Percentiles rank a stretch among this genome's conserved stretches.
Conservation (phyloP, 1,140 invertebrate genomes). For the Drosophila punjabiensis region DNA sequence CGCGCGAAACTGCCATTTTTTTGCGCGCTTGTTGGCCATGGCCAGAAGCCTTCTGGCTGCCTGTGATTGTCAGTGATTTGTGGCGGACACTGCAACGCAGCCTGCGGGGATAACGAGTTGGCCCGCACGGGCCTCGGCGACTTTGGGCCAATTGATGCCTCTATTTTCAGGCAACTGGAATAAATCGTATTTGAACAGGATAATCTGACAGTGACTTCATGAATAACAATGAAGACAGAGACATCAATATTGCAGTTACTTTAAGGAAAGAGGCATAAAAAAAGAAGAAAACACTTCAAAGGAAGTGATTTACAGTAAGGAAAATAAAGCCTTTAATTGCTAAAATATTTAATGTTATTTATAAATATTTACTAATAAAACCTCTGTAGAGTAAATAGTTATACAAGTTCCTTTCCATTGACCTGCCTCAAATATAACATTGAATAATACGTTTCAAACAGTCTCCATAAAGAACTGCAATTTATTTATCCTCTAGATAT, state of each 20-base stretch:
- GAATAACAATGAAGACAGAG: constrained; percentile 8
- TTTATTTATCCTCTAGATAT: constrained; percentile 1
- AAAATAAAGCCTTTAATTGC: not conserved
- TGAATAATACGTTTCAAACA: not conserved
- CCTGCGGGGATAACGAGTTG: constrained; percentile 22
- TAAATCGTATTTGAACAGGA: constrained; percentile 25
- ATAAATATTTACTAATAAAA: not conserved
- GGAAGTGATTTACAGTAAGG: not conserved
- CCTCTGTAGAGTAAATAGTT: too few relatives aligned
- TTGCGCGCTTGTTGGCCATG: constrained; percentile 41
- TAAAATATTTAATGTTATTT: not conserved
- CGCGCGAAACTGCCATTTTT: constrained; percentile 39
- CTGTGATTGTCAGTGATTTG: constrained; percentile 77
- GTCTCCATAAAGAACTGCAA: not conserved
- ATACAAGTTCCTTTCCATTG: not conserved
- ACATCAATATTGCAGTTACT: not conserved
- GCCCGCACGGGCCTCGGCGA: constrained; percentile 1
- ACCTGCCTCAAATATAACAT: not conserved
- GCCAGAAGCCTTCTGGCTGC: constrained; percentile 36
- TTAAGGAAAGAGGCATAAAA: not conserved
- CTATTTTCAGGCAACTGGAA: constrained; percentile 31
- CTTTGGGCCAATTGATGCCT: constrained; percentile 39
- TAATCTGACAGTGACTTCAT: constrained; percentile 10
- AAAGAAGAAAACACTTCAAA: not conserved
- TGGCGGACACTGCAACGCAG: constrained; percentile 21